Evolutionary conservation across 2,797 vertebrate species (phyloP), one percentile per base, ranked within the genome.

Genomic region (Botia kubotai): DNA sequence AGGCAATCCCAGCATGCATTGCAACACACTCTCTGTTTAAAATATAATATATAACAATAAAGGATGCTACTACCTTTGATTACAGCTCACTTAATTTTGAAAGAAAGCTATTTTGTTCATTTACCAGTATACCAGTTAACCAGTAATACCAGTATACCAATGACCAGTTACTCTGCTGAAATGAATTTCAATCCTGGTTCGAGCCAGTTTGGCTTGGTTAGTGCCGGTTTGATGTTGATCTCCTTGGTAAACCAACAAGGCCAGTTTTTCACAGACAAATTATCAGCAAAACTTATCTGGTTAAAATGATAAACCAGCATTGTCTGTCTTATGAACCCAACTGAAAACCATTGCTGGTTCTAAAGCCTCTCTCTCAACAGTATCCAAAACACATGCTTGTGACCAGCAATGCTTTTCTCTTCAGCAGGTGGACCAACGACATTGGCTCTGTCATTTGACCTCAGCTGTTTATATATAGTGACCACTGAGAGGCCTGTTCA

Each of bases 401-500:
- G 39, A 66, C 19, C 14, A 46, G 50, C 21, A 26, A n/a, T 23
- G 46, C 29, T n/a, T 5, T 17, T 26, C 8, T 53, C 52, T 50
- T 26, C 14, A 5, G 26, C 68, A 53, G 58, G 12, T 21, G 7
- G 19, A 19, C 58, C 33, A 63, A 33, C 72, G 77, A 65, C 77
- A 72, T 79, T 79, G 77, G 48, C 69, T 43, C 36, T 53, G 19
- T 66, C 16, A 14, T 63, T 71, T 79, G 68, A 79, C 68, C 48
- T 72, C 55, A 0, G 1, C 19, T 46, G 60, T 79, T 66, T 72
- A 72, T 78, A 69, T 72, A 79, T 72, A 79, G 77, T 79, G 77
- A 65, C 69, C 77, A 79, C 58, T 72, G 77, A 79, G 19, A 46
- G 33, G 33, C 29, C 29, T 0, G 70, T 23, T 70, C 77, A 70